Evolutionary conservation across 2,888 invertebrate genomes (phyloP).

Genomic region (Teinopalpus imperialis): DNA sequence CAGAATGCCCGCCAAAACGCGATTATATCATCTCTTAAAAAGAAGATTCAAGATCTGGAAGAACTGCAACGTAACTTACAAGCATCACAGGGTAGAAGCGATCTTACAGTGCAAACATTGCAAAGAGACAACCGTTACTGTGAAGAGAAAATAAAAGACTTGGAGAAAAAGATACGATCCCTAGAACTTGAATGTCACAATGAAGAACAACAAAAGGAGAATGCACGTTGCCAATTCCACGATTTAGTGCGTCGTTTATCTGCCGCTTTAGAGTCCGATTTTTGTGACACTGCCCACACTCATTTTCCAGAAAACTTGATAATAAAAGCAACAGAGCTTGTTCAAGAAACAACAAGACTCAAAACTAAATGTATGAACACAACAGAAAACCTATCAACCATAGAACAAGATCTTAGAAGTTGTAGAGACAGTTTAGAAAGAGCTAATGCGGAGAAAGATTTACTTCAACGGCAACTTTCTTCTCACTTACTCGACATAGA

Average conservation of each 20-base stretch:
- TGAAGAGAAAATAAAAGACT: conserved; percentile 89
- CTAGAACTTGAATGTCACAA: conserved; percentile 87
- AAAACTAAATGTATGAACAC: conserved; percentile 83
- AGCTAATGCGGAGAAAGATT: conserved; percentile 86
- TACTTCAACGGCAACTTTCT: conserved; percentile 87
- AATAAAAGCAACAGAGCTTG: conserved; percentile 89
- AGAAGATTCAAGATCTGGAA: conserved; percentile 89
- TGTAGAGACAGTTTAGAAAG: conserved; percentile 86
- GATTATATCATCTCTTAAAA: conserved; percentile 89
- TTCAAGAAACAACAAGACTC: conserved; percentile 86
- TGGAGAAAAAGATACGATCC: conserved; percentile 87
- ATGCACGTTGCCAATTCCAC: conserved; percentile 84
- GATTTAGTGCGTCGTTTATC: conserved; percentile 88
- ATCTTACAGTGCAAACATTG: conserved; percentile 87
- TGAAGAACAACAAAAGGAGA: conserved; percentile 89
- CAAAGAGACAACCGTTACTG: conserved; percentile 87
- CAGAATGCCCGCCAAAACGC: conserved; percentile 92
- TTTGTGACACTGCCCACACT: conserved; percentile 84
- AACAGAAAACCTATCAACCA: conserved; percentile 81
- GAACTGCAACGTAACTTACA: conserved; percentile 88
- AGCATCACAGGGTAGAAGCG: conserved; percentile 82
- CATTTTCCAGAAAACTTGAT: conserved; percentile 87
- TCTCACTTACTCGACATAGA: conserved; percentile 87
- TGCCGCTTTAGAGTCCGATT: conserved; percentile 86
- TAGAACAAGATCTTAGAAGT: conserved; percentile 85